A percentile compares a stretch with the other conserved stretches of the same genome.
These are phyloP conservation scores for Nansenia antarctica DNA, from an alignment of 2,113 vertebrate genomes.

Conservation along the genomic window DNA sequence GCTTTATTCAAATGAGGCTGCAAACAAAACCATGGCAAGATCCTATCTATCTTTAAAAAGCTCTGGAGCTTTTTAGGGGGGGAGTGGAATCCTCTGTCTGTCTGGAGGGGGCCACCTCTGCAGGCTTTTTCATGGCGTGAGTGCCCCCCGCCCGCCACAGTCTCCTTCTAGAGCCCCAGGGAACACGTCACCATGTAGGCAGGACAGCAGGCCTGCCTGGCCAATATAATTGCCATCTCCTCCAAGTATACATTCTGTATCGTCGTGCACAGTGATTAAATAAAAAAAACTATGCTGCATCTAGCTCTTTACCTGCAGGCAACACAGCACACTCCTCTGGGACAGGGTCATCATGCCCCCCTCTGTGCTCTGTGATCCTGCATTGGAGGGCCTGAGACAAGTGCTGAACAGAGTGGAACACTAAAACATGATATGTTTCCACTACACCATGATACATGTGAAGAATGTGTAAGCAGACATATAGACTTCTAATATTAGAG, in stretches of 20 bases:
- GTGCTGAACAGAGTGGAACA: too few species aligned
- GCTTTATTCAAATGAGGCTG: not conserved
- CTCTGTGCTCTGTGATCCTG: conserved; percentile 70
- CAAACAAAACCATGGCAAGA: conserved; percentile 42
- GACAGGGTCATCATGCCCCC: conserved; percentile 62
- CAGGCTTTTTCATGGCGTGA: conserved; percentile 63
- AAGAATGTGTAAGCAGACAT: too few species aligned
- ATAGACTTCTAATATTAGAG: too few species aligned
- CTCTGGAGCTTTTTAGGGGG: too few species aligned
- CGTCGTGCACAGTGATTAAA: conserved; percentile 68
- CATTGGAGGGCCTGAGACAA: conserved; percentile 19
- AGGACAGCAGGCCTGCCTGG: conserved; percentile 66
- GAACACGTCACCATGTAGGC: conserved; percentile 60
- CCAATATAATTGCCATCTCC: conserved; percentile 80
- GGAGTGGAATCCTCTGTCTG: conserved; percentile 30
- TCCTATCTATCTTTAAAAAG: conserved; percentile 29
- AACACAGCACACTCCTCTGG: conserved; percentile 73
- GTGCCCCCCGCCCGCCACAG: conserved; percentile 35
- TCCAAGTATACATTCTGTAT: conserved; percentile 56
- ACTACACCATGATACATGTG: conserved; percentile 24
- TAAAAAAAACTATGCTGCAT: conserved; percentile 64
- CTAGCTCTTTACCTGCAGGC: conserved; percentile 74
- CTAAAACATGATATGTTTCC: too few species aligned
- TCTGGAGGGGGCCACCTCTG: conserved; percentile 42
- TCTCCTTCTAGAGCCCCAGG: conserved; percentile 59